Conservation (phyloP, 2,113 vertebrate species). For the Lethenteron reissneri region DNA sequence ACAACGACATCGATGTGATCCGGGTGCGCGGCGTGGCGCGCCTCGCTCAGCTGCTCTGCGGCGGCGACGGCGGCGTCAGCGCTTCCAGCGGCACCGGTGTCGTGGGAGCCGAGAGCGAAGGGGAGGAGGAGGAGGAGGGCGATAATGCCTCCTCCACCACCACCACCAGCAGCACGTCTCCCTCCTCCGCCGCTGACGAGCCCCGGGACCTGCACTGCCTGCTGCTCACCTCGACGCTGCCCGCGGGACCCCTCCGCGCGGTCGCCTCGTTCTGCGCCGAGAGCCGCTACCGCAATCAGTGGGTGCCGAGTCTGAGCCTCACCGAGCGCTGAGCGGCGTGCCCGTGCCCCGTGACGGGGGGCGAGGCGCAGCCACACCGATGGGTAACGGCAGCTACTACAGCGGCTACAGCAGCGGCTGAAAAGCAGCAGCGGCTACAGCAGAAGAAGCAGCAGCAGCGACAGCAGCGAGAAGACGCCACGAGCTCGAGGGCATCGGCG, state of each 20-base stretch:
- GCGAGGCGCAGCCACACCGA: background rate
- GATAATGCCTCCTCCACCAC: constrained; percentile 1
- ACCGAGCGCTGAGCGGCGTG: constrained; percentile 42
- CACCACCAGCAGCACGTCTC: too few relatives aligned
- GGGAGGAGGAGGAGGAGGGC: constrained; percentile 19
- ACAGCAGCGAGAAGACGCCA: too few relatives aligned
- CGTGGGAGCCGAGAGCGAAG: constrained; percentile 9
- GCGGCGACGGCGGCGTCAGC: background rate
- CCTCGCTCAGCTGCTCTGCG: constrained; percentile 31
- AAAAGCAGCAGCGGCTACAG: too few relatives aligned
- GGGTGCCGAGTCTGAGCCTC: constrained; percentile 52
- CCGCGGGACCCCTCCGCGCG: constrained; percentile 25
- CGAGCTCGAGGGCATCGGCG: too few relatives aligned
- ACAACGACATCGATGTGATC: constrained; percentile 63
- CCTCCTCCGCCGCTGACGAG: constrained; percentile 22
- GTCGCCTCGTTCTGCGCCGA: constrained; percentile 58
- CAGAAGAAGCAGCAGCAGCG: too few relatives aligned
- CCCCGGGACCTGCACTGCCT: constrained; percentile 67
- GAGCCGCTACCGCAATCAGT: constrained; percentile 53
- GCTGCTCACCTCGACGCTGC: constrained; percentile 30
- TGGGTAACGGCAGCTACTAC: background rate
- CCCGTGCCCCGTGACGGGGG: background rate
- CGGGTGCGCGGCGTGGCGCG: constrained; percentile 45
- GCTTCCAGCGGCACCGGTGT: too few relatives aligned
- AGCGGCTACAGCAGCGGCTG: background rate